These are phyloP conservation scores for Trichonephila clavipes DNA, from an alignment of 1,140 invertebrate species.

Conservation along the genomic window DNA sequence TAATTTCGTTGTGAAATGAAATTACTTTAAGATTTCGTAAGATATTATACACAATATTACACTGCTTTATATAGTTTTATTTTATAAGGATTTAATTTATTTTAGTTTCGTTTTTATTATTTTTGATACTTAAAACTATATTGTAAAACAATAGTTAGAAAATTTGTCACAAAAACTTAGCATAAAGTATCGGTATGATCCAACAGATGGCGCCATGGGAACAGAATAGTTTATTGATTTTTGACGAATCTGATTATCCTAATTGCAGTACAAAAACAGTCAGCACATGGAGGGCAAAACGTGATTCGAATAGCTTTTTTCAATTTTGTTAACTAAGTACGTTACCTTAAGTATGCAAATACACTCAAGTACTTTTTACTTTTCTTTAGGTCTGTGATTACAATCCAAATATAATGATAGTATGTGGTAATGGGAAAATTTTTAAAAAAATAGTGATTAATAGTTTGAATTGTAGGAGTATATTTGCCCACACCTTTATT, in stretches of 20 bases:
- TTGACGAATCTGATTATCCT: slow-evolving; percentile 43
- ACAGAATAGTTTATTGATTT: not conserved
- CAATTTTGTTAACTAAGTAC: not conserved
- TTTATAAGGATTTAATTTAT: too few species aligned
- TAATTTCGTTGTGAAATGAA: too few species aligned
- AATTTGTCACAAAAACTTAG: too few species aligned
- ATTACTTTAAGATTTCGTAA: too few species aligned
- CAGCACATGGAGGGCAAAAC: slow-evolving; percentile 44
- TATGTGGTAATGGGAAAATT: not conserved
- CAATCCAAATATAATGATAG: slow-evolving; percentile 1
- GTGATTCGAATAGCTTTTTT: slow-evolving; percentile 22
- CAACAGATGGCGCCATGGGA: slow-evolving; percentile 25
- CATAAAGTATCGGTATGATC: not conserved
- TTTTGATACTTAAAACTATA: too few species aligned
- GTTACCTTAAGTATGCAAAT: not conserved
- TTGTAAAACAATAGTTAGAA: too few species aligned
- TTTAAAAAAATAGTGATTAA: slow-evolving; percentile 5
- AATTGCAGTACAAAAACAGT: slow-evolving; percentile 36
- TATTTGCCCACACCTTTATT: not conserved
- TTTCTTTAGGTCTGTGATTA: not conserved
- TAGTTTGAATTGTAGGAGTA: not conserved
- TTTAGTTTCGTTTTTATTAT: too few species aligned
- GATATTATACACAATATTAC: too few species aligned
- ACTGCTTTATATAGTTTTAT: too few species aligned
- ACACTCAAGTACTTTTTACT: not conserved